Percentiles rank a stretch among this genome's conserved stretches.
Conservation (phyloP, 1,140 invertebrate genomes). For the Kradibia gibbosae region DNA sequence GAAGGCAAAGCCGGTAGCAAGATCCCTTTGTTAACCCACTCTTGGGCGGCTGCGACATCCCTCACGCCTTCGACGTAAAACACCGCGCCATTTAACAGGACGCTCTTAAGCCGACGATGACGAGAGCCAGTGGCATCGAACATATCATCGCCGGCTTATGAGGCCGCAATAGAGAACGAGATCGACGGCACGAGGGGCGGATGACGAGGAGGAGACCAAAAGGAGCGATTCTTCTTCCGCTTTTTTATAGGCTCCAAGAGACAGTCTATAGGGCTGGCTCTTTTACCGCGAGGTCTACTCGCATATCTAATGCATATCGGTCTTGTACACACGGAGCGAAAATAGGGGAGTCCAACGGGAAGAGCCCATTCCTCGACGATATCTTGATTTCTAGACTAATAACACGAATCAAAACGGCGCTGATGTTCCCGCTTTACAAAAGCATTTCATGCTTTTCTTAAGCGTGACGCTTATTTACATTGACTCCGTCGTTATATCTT, state of each 20-base stretch:
- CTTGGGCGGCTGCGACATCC: conserved; percentile 1
- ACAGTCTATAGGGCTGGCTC: neutral
- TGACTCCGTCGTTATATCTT: no score
- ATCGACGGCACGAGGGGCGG: no score
- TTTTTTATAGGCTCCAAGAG: neutral
- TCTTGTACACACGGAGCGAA: neutral
- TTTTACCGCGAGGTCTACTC: neutral
- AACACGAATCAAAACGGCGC: neutral
- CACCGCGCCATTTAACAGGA: conserved; percentile 41
- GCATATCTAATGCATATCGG: conserved; percentile 1
- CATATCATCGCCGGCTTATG: conserved; percentile 11
- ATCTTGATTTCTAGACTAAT: neutral
- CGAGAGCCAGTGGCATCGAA: neutral
- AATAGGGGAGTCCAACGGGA: neutral
- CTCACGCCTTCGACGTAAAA: conserved; percentile 47
- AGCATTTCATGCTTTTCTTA: neutral
- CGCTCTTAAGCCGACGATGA: conserved; percentile 22
- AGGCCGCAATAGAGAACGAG: no score
- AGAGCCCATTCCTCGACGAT: neutral
- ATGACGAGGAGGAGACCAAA: no score
- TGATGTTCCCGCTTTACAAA: neutral
- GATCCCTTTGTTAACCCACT: conserved; percentile 51
- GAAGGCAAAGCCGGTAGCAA: neutral
- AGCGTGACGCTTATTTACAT: no score
- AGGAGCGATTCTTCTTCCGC: neutral